Percentiles rank a stretch among this genome's conserved stretches.
These are phyloP conservation scores for Acrobeloides nanus DNA, from an alignment of 2,888 invertebrate genomes.

Conservation along the genomic window DNA sequence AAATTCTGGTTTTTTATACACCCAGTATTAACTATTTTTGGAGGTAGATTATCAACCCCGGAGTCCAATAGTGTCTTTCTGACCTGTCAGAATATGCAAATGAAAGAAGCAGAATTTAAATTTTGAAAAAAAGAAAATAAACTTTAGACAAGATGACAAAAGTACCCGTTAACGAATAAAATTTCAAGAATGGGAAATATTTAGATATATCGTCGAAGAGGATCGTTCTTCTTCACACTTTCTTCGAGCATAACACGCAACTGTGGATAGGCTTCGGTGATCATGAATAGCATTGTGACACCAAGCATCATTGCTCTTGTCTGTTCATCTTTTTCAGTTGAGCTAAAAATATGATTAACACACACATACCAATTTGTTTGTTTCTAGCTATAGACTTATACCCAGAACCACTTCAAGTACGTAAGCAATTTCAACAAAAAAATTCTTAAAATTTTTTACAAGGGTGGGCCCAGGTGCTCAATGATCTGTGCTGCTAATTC, in stretches of 20 bases:
- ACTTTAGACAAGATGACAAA: neutral
- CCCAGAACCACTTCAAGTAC: too few species aligned
- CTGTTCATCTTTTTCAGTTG: slow-evolving; percentile 26
- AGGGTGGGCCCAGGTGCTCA: too few species aligned
- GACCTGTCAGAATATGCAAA: too few species aligned
- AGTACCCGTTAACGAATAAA: neutral
- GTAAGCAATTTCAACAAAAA: too few species aligned
- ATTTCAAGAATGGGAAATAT: neutral
- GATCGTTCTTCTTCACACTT: slow-evolving; percentile 10
- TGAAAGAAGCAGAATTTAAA: too few species aligned
- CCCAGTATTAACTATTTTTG: too few species aligned
- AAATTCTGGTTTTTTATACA: too few species aligned
- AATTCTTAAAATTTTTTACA: neutral
- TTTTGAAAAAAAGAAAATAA: neutral
- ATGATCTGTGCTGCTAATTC: too few species aligned
- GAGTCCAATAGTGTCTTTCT: too few species aligned
- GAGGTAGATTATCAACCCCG: too few species aligned
- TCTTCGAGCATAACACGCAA: slow-evolving; percentile 20
- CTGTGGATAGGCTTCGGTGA: slow-evolving; percentile 29
- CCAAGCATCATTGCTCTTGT: slow-evolving; percentile 27
- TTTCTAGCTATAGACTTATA: too few species aligned
- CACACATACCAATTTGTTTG: too few species aligned
- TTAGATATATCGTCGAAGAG: neutral
- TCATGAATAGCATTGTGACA: slow-evolving; percentile 21
- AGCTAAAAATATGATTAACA: slow-evolving; percentile 15